Percentiles rank a stretch among this genome's conserved stretches.
These are phyloP conservation scores for Tipula vernalis DNA, from an alignment of 2,888 invertebrate species.

Conservation along the genomic window DNA sequence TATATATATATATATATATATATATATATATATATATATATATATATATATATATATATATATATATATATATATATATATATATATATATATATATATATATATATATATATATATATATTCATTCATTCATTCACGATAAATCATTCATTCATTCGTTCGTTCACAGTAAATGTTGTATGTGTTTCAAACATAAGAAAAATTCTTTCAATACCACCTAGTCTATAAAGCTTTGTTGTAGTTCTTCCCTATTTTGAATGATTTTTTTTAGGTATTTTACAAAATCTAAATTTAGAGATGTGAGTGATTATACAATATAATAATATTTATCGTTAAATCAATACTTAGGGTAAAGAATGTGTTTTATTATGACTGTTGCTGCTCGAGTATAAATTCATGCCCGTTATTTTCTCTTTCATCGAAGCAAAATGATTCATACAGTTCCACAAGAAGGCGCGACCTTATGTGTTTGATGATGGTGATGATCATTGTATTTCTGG, in stretches of 20 bases:
- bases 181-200: neutral
- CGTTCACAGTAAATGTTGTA: neutral
- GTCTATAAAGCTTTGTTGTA: neutral
- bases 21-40: neutral
- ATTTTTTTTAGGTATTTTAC: neutral
- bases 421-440: neutral
- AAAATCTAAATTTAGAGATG: neutral
- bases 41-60: neutral
- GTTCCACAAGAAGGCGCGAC: neutral
- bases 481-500: neutral
- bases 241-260: neutral
- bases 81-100: neutral
- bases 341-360: neutral
- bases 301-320: neutral
- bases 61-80: neutral
- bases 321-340: neutral
- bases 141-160: neutral
- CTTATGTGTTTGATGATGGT: neutral
- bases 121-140: neutral
- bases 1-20: neutral
- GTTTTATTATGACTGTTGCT: neutral
- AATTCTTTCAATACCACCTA: neutral
- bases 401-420: neutral
- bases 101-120: neutral
- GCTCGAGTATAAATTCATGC: neutral